A percentile compares a stretch with the other conserved stretches of the same genome.
Conservation (phyloP, 2,113 vertebrate species). For the Coptodon bakossiorum region DNA sequence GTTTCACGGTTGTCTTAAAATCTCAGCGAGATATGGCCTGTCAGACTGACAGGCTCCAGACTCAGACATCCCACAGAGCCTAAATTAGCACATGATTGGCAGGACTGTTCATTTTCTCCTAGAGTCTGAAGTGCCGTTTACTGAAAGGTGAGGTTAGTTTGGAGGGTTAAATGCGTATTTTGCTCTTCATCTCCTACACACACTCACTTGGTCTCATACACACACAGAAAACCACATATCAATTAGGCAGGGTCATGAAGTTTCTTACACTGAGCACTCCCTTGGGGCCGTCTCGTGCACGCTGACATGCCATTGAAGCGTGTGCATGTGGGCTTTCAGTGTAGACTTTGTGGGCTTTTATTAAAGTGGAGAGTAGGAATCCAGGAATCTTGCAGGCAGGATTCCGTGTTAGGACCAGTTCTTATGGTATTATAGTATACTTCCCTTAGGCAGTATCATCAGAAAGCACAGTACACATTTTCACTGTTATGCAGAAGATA, state of each 20-base stretch:
- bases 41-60: constrained; percentile 11
- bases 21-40: neutral
- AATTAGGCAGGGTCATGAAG: constrained; percentile 40
- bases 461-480: neutral
- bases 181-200: neutral
- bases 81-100: constrained; percentile 49
- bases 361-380: neutral
- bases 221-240: neutral
- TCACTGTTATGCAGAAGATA: neutral
- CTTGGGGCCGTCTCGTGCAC: neutral
- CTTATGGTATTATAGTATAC: neutral
- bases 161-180: neutral
- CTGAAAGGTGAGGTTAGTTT: neutral
- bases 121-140: neutral
- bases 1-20: constrained; percentile 38
- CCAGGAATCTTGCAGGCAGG: neutral
- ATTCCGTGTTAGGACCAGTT: neutral
- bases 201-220: neutral
- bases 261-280: constrained; percentile 7
- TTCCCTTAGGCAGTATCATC: neutral
- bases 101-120: constrained; percentile 1
- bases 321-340: neutral
- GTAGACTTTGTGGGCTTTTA: neutral
- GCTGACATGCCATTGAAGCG: neutral
- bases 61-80: neutral